Evolutionary conservation across 1,140 invertebrate genomes (phyloP).

Genomic region (Nasonia longicornis): DNA sequence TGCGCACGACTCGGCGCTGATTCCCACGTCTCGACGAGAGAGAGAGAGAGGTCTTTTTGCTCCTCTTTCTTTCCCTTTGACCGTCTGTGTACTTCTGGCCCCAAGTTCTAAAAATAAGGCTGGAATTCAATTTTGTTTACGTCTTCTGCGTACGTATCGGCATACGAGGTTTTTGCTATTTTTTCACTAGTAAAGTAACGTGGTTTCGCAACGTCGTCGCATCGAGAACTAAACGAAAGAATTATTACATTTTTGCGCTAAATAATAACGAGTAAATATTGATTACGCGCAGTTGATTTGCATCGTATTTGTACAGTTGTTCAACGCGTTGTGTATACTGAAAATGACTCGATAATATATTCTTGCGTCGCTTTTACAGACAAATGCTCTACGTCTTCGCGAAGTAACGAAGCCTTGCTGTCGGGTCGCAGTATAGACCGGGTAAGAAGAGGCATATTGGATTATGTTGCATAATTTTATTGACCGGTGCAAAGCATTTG

Average conservation of each 20-base stretch:
- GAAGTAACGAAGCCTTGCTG: constrained; percentile 32
- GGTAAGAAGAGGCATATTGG: constrained; percentile 60
- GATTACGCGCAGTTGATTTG: not conserved
- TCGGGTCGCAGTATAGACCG: not conserved
- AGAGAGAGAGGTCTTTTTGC: not conserved
- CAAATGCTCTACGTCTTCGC: not conserved
- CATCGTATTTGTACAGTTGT: not conserved
- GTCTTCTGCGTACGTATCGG: constrained; percentile 25
- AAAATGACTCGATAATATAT: not conserved
- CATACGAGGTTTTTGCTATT: not conserved
- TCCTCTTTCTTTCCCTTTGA: constrained; percentile 31
- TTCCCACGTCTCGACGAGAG: constrained; percentile 18
- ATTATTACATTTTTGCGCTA: too few relatives aligned
- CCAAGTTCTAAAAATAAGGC: constrained; percentile 20
- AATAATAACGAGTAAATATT: not conserved
- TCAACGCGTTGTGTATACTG: not conserved
- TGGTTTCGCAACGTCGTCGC: not conserved
- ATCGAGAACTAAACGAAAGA: too few relatives aligned
- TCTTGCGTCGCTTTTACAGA: not conserved
- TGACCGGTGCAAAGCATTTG: constrained; percentile 60
- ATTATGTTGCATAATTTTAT: constrained; percentile 67
- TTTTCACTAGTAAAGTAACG: not conserved
- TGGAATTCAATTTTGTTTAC: constrained; percentile 34
- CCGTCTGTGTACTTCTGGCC: not conserved
- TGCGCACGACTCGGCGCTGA: constrained; percentile 25